Conservation (phyloP, 2,797 vertebrate genomes). For the Aselliscus stoliczkanus region DNA sequence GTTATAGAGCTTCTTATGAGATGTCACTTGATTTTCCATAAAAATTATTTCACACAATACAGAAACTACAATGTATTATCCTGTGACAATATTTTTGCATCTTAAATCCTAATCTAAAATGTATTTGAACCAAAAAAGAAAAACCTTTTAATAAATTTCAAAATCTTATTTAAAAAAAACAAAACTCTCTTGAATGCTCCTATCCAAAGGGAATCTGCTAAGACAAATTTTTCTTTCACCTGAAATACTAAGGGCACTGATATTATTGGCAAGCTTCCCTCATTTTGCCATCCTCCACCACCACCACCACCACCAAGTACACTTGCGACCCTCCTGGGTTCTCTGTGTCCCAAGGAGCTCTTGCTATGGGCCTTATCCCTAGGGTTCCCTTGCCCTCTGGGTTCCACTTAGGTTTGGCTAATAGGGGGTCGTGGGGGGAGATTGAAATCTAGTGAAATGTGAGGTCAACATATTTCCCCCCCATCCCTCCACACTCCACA, state of each 20-base stretch:
- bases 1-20: slow-evolving; percentile 57
- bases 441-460: background rate
- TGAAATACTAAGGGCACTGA: background rate
- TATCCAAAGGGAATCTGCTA: background rate
- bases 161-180: slow-evolving; percentile 27
- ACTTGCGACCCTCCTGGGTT: background rate
- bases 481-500: background rate
- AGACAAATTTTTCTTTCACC: background rate
- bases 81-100: slow-evolving; percentile 40
- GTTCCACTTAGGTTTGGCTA: background rate
- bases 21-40: slow-evolving; percentile 58
- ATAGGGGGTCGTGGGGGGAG: background rate
- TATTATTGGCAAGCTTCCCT: background rate
- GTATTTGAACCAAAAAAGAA: slow-evolving; percentile 1
- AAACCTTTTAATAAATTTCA: slow-evolving; percentile 48
- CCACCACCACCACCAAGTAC: too few species aligned
- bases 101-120: slow-evolving; percentile 52
- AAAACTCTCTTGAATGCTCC: background rate
- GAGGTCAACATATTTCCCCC: background rate
- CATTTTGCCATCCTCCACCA: background rate
- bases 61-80: slow-evolving; percentile 61
- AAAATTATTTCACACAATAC: slow-evolving; percentile 63
- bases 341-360: background rate
- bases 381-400: background rate
- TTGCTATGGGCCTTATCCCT: too few species aligned